phyloP scores from a whole-genome alignment of 1,140 invertebrate species.

The Brachionus paranguensis region DNA sequence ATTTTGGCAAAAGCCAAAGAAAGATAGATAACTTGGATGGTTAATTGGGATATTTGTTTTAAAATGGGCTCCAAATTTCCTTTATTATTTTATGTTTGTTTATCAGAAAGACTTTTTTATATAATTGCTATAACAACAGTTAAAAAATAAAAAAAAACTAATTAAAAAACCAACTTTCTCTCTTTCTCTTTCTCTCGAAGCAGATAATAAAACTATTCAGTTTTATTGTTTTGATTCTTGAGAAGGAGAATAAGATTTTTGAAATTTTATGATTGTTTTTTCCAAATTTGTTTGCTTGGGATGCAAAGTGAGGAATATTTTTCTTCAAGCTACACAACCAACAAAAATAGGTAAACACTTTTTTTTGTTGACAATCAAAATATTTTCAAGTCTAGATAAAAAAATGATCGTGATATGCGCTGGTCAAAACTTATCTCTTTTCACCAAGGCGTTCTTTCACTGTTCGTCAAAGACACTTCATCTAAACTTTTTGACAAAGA shows the following conservation, averaged over 20 bases:
- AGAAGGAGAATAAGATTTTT: constrained; percentile 5
- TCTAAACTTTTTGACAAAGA: background rate
- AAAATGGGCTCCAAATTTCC: constrained; percentile 7
- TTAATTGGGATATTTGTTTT: constrained; percentile 21
- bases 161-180: background rate
- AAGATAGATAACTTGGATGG: background rate
- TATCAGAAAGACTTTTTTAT: background rate
- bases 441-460: background rate
- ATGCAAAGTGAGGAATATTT: background rate
- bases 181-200: background rate
- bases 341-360: constrained; percentile 1
- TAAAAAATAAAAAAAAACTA: background rate
- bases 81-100: background rate
- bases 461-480: background rate
- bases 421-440: background rate
- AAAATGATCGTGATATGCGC: background rate
- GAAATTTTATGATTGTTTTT: background rate
- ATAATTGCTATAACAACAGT: constrained; percentile 27
- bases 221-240: constrained; percentile 1
- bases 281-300: background rate
- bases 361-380: background rate
- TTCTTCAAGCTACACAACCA: background rate
- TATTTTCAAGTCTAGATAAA: background rate
- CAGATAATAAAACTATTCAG: constrained; percentile 30
- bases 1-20: background rate